Conservation (phyloP, 1,140 invertebrate species). For the Caenorhabditis elegans region DNA sequence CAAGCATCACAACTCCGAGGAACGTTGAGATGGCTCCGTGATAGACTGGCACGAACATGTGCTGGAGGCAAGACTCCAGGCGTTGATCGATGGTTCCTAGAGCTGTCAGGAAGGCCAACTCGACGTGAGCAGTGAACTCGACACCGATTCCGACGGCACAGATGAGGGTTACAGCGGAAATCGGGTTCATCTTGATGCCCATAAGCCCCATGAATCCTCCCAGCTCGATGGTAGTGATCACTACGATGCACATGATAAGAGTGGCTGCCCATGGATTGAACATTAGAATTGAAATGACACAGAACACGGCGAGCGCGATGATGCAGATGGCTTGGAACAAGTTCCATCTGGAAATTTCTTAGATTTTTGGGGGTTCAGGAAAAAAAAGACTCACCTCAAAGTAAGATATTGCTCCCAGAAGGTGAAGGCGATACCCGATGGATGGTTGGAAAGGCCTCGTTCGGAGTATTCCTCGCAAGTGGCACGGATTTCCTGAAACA, state of each 20-base stretch:
- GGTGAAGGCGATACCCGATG: conserved; percentile 88
- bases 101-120: conserved; percentile 82
- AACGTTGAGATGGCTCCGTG: conserved; percentile 82
- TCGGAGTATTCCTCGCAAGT: conserved; percentile 83
- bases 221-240: conserved; percentile 78
- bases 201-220: conserved; percentile 76
- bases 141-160: conserved; percentile 82
- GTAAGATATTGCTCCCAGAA: conserved; percentile 97
- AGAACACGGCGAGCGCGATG: conserved; percentile 77
- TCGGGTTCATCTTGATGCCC: conserved; percentile 79
- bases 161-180: conserved; percentile 84
- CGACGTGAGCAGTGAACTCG: conserved; percentile 83
- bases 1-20: conserved; percentile 79
- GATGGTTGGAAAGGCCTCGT: conserved; percentile 88
- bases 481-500: conserved; percentile 72
- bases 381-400: conserved; percentile 70
- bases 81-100: conserved; percentile 80
- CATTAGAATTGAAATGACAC: conserved; percentile 75
- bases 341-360: conserved; percentile 69
- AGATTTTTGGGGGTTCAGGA: neutral
- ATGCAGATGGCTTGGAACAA: conserved; percentile 78
- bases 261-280: conserved; percentile 82
- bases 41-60: conserved; percentile 78
- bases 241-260: conserved; percentile 68
- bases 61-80: conserved; percentile 77